Evolutionary conservation across 2,888 invertebrate genomes (phyloP), one percentile per base, ranked within the genome.

Genomic region (Yponomeuta sedellus): DNA sequence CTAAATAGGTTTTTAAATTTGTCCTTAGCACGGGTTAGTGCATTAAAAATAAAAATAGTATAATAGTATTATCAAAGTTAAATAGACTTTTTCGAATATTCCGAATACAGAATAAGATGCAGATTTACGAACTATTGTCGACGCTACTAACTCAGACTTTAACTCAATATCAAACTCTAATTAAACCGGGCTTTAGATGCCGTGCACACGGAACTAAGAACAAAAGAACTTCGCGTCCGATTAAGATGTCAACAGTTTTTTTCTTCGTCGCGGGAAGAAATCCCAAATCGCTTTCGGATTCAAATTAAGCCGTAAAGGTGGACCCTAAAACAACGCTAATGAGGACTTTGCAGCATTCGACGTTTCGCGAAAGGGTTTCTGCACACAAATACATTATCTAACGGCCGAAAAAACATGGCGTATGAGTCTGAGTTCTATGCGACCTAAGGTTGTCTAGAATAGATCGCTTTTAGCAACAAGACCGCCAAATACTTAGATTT

Each of bases 291-390:
- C 63, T 67, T 67, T 40, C 40, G 62, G 57, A 63, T 86, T 85
- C 78, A 83, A 86, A 87, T 86, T 80, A 83, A 86, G 84, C 82
- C 80, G 78, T 86, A 81, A 79, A 84, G 78, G 75, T 74, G 78
- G 70, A 78, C 82, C 44, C 80, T 77, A 78, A 76, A 83, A 75
- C 76, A 81, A 79, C 77, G 80, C 82, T 86, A 86, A 86, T 85
- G 85, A 84, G 80, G 70, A 68, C 39, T 62, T 72, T 68, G 75
- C 76, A 73, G 75, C 74, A 74, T 74, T 78, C 75, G 73, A 85
- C 77, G 82, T 85, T 81, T 80, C 16, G 44, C 16, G 16, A 16
- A 52, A 52, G 44, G 44, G 44, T 52, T 12, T 12, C 44, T 16
- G 16, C 44, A 52, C 44, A 52, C 16, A 1, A 16, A 16, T 1